These are phyloP conservation scores for Metopia argyrocephala DNA, from an alignment of 2,888 invertebrate species.

Conservation along the genomic window DNA sequence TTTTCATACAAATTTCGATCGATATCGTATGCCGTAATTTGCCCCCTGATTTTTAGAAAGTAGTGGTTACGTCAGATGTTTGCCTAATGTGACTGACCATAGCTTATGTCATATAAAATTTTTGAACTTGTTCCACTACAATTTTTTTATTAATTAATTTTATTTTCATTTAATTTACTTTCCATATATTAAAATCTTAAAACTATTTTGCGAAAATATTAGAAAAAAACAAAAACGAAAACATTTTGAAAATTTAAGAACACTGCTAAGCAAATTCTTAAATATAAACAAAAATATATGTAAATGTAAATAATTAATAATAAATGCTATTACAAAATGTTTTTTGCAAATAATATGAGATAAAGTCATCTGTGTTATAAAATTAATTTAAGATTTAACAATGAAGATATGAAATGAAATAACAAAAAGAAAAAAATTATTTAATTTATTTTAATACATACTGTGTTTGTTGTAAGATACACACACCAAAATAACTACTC, in stretches of 20 bases:
- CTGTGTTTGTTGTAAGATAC: too few species aligned
- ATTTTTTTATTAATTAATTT: constrained; percentile 14
- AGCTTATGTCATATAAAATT: too few species aligned
- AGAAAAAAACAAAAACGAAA: constrained; percentile 15
- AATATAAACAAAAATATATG: constrained; percentile 30
- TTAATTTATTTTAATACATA: constrained; percentile 66
- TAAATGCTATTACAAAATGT: constrained; percentile 46
- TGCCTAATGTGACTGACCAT: too few species aligned
- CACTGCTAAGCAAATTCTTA: constrained; percentile 54
- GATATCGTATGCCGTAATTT: too few species aligned
- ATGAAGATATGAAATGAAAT: constrained; percentile 25
- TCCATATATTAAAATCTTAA: background rate
- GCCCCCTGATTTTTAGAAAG: too few species aligned
- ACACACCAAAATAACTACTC: background rate
- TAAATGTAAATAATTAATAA: constrained; percentile 34
- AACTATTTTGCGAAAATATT: background rate
- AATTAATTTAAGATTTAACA: constrained; percentile 37
- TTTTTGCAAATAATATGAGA: constrained; percentile 42
- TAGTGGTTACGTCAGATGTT: too few species aligned
- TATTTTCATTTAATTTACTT: constrained; percentile 11
- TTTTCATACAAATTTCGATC: too few species aligned
- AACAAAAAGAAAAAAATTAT: constrained; percentile 13
- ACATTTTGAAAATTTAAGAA: constrained; percentile 50
- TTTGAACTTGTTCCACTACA: too few species aligned
- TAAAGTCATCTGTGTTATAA: constrained; percentile 79